Percentiles rank a stretch among this genome's conserved stretches.
Evolutionary conservation across 2,113 vertebrate species (phyloP).

Genomic region (Odontophorus gujanensis): DNA sequence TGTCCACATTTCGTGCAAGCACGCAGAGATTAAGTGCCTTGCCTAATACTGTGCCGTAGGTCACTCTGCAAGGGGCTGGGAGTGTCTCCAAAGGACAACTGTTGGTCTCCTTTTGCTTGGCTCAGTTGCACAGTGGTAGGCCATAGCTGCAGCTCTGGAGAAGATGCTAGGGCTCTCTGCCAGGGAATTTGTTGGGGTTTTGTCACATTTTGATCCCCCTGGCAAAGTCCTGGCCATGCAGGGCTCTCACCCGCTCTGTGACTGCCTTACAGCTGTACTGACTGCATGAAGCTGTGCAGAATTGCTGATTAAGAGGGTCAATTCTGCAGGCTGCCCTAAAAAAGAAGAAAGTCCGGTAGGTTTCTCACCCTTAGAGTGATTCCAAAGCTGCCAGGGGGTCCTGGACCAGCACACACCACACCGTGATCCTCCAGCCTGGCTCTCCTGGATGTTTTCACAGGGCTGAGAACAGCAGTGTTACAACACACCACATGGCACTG

Average conservation of each 20-base stretch:
- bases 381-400: neutral
- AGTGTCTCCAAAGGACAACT: neutral
- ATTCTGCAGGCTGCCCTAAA: neutral
- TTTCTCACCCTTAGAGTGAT: rapidly evolving
- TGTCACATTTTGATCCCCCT: neutral
- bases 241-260: neutral
- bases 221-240: neutral
- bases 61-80: conserved; percentile 9
- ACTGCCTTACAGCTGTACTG: neutral
- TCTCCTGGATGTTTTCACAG: neutral
- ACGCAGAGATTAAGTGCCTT: neutral
- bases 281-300: neutral
- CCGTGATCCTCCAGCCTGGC: neutral
- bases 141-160: neutral
- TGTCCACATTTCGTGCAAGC: neutral
- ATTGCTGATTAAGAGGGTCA: neutral
- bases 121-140: neutral
- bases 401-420: neutral
- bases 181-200: neutral
- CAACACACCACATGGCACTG: rapidly evolving
- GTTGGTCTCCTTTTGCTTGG: neutral
- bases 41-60: conserved; percentile 12
- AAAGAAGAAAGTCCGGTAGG: neutral
- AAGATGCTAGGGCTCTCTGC: neutral
- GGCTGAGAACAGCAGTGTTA: neutral